Percentiles rank a stretch among this genome's conserved stretches.
Conservation (phyloP, 2,113 vertebrate species). For the Asarcornis scutulata region DNA sequence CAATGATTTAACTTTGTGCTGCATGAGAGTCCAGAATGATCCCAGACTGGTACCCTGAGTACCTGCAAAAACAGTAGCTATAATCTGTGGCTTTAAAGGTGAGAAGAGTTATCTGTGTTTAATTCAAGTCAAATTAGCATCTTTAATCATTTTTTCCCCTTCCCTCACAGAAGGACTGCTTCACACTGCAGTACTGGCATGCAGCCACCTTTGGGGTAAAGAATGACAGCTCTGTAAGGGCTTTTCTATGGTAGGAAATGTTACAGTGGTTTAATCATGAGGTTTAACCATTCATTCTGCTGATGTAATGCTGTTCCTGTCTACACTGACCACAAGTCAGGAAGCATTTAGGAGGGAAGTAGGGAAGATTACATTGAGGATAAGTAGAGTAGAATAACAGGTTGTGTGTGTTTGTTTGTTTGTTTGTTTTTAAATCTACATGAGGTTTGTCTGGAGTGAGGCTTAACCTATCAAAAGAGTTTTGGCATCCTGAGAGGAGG, state of each 20-base stretch:
- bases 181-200: neutral
- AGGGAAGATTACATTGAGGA: neutral
- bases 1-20: neutral
- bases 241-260: neutral
- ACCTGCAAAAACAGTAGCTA: neutral
- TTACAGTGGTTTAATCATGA: neutral
- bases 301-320: constrained; percentile 37
- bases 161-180: neutral
- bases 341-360: constrained; percentile 43
- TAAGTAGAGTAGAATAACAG: neutral
- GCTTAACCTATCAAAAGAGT: neutral
- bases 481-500: neutral
- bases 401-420: too few relatives aligned
- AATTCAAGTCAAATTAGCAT: neutral
- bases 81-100: neutral
- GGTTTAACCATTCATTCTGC: constrained; percentile 18
- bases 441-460: neutral
- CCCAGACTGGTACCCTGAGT: neutral
- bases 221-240: neutral
- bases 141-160: neutral
- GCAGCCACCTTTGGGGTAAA: neutral
- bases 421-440: too few relatives aligned
- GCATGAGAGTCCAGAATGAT: neutral
- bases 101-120: neutral
- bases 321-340: constrained; percentile 37